phyloP scores from a whole-genome alignment of 2,113 vertebrate species.

The Calidris pugnax region DNA sequence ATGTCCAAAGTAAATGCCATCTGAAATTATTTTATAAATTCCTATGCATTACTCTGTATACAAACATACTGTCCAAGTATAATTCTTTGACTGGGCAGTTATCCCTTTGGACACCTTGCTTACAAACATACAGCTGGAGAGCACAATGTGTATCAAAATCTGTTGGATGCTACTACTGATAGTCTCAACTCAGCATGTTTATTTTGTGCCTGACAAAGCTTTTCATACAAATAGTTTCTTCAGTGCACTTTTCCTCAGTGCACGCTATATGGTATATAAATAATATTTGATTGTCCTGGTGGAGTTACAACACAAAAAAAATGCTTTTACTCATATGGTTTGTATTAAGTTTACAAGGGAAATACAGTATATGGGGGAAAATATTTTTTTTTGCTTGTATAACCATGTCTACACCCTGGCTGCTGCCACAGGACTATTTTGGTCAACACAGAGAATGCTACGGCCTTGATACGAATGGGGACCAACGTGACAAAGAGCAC shows the following conservation, averaged over 20 bases:
- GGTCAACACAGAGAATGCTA: not conserved
- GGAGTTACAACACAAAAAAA: not conserved
- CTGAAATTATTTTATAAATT: not conserved
- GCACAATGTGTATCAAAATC: not conserved
- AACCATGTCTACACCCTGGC: not conserved
- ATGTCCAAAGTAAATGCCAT: not conserved
- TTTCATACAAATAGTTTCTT: not conserved
- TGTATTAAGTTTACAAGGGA: conserved; percentile 34
- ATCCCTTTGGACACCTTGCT: not conserved
- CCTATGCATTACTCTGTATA: not conserved
- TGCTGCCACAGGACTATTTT: not conserved
- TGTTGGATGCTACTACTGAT: not conserved
- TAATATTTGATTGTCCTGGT: not conserved
- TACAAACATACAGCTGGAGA: not conserved
- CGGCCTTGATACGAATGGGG: fast-evolving
- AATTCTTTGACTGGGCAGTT: not conserved
- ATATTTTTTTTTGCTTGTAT: not conserved
- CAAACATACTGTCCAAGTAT: not conserved
- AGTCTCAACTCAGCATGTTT: not conserved
- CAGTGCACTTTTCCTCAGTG: not conserved
- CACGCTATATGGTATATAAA: not conserved
- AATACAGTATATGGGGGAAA: not conserved
- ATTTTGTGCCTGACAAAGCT: not conserved
- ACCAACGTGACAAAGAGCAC: not conserved
- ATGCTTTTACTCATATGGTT: not conserved